Conservation (phyloP, 2,888 invertebrate genomes). For the Spatulosminthurus flaviceps region DNA sequence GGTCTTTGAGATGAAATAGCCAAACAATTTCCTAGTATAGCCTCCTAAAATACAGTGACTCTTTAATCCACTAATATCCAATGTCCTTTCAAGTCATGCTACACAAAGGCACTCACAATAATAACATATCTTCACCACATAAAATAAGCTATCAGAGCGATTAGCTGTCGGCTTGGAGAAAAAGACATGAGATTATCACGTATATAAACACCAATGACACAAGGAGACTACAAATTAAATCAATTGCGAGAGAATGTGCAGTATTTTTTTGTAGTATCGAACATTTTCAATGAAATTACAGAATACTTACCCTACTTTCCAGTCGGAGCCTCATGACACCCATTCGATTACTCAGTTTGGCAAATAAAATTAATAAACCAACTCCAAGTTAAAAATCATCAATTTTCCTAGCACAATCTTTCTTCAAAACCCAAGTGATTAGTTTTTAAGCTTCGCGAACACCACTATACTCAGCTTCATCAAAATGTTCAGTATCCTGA, state of each 20-base stretch:
- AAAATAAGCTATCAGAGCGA: too few relatives aligned
- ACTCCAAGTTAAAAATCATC: neutral
- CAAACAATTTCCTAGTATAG: neutral
- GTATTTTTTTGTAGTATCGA: neutral
- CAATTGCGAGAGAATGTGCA: neutral
- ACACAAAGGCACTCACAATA: neutral
- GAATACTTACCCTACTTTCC: constrained; percentile 63
- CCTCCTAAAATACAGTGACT: too few relatives aligned
- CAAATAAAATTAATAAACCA: neutral
- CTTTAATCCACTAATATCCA: too few relatives aligned
- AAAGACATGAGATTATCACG: neutral
- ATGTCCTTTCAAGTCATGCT: too few relatives aligned
- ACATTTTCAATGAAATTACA: too few relatives aligned
- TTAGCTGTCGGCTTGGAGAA: neutral
- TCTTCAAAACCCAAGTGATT: neutral
- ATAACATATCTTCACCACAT: neutral
- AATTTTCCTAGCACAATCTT: neutral
- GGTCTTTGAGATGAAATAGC: neutral
- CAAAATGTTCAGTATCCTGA: neutral
- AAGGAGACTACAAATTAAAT: neutral
- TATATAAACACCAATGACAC: neutral
- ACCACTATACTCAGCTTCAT: too few relatives aligned
- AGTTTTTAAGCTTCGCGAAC: too few relatives aligned
- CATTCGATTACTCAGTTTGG: constrained; percentile 53
- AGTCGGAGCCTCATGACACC: constrained; percentile 63